These are phyloP conservation scores for Sturnira hondurensis DNA, from an alignment of 2,113 vertebrate genomes.

Conservation along the genomic window DNA sequence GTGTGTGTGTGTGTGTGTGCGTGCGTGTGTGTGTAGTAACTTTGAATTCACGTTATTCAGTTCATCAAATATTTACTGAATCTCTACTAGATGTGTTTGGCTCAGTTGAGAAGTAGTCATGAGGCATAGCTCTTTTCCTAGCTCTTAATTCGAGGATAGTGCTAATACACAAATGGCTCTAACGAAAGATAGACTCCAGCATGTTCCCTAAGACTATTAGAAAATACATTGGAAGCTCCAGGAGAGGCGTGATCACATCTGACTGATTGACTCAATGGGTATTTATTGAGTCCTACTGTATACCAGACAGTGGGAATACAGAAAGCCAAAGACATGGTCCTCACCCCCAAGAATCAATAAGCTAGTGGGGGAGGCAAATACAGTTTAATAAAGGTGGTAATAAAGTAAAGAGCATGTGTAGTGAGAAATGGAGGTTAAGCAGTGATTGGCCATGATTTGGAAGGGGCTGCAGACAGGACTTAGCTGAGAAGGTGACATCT, in stretches of 20 bases:
- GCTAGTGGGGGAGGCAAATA: background rate
- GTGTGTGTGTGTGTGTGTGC: background rate
- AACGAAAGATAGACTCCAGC: constrained; percentile 19
- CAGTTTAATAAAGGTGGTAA: background rate
- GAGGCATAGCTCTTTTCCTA: background rate
- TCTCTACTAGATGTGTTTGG: constrained; percentile 18
- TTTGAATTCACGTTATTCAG: constrained; percentile 55
- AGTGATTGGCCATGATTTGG: background rate
- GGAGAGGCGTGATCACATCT: background rate
- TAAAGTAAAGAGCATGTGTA: background rate
- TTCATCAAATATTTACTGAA: constrained; percentile 56
- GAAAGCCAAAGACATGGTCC: background rate
- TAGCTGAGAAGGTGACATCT: background rate
- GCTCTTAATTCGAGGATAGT: constrained; percentile 29
- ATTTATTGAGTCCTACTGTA: background rate
- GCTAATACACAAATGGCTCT: background rate
- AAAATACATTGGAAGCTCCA: background rate
- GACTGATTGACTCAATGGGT: background rate
- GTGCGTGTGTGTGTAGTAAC: background rate
- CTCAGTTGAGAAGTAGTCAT: background rate
- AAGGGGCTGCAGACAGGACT: background rate
- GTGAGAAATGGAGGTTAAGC: background rate
- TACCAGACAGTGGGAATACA: background rate
- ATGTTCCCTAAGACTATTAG: background rate
- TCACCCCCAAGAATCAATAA: background rate